phyloP scores from a whole-genome alignment of 2,113 vertebrate species.

The Macquaria australasica region DNA sequence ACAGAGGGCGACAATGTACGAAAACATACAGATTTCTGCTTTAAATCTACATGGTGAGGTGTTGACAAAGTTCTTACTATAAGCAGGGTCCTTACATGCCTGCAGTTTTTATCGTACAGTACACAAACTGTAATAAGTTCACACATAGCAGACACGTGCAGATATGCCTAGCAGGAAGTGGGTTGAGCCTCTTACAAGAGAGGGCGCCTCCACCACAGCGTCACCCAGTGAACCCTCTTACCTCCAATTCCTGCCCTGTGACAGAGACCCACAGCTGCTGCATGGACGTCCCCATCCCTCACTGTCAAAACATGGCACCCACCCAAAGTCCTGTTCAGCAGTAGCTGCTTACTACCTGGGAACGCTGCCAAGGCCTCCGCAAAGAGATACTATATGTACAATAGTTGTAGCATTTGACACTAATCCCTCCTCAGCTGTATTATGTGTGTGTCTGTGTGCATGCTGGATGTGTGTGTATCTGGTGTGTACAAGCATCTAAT shows the following conservation, averaged over 20 bases:
- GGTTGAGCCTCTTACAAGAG: conserved; percentile 57
- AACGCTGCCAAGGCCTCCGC: conserved; percentile 58
- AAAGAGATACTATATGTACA: conserved; percentile 67
- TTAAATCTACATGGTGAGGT: neutral
- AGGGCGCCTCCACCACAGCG: conserved; percentile 30
- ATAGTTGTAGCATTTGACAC: conserved; percentile 57
- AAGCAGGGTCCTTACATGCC: neutral
- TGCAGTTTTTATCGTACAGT: neutral
- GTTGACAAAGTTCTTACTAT: neutral
- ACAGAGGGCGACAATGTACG: neutral
- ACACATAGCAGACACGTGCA: conserved; percentile 23
- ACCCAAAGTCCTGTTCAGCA: conserved; percentile 62
- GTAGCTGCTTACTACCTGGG: conserved; percentile 66
- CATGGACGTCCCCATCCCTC: conserved; percentile 66
- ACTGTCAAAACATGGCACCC: conserved; percentile 74
- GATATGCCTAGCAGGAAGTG: conserved; percentile 71
- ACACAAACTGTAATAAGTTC: conserved; percentile 33
- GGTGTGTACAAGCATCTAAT: neutral
- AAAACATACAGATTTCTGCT: neutral
- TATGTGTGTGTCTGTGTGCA: conserved; percentile 17
- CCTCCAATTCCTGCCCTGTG: conserved; percentile 64
- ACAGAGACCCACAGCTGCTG: conserved; percentile 82
- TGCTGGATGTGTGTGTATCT: conserved; percentile 1
- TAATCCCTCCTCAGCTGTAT: conserved; percentile 57
- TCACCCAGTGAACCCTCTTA: conserved; percentile 62